Base-by-base conservation (phyloP, 2,797 vertebrate genomes). In the Okamejei kenojei region DNA sequence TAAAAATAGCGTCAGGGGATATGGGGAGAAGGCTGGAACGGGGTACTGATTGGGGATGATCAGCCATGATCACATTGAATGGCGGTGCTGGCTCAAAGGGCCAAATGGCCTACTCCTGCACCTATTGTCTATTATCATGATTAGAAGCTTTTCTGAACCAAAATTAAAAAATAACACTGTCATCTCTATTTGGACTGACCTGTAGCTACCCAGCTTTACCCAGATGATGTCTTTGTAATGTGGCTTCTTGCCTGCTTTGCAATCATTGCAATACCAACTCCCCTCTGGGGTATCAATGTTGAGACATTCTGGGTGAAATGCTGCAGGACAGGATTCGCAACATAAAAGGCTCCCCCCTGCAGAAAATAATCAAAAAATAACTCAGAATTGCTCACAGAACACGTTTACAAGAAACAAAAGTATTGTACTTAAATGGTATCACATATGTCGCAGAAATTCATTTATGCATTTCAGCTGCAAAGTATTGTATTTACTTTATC, bases 201-300 rank as follows among this genome's bases (percentile, higher is more conserved):
- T 98, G 97, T 99, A 99, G 93, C 97, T 99, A 93, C 99, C 99
- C 76, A 99, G 97, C 95, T 99, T 99, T 94, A 99, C 99, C 99
- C 99, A 99, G 95, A 99, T 98, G 94, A 99, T 97, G 95, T 99
- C 99, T 94, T 97, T 97, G 96, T 98, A 99, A 94, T 96, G 98
- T 88, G 98, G 98, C 94, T 98, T 98, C 96, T 99, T 99, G 74
- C 98, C 98, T 0, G 97, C 97, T 84, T 97, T 96, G 95, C 99
- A 99, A 96, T 99, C 99, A 0, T 98, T 99, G 96, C 99, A 99
- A 96, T 98, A 99, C 99, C 99, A 99, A 97, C 98, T 99, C 93
- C 99, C 98, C 0, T 99, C 99, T 0, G 99, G 99, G 98, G 99
- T 99, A 19, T 98, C 97, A 26, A 99, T 99, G 96, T 97, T 98